phyloP scores from a whole-genome alignment of 1,140 invertebrate genomes.

The Diprion similis region DNA sequence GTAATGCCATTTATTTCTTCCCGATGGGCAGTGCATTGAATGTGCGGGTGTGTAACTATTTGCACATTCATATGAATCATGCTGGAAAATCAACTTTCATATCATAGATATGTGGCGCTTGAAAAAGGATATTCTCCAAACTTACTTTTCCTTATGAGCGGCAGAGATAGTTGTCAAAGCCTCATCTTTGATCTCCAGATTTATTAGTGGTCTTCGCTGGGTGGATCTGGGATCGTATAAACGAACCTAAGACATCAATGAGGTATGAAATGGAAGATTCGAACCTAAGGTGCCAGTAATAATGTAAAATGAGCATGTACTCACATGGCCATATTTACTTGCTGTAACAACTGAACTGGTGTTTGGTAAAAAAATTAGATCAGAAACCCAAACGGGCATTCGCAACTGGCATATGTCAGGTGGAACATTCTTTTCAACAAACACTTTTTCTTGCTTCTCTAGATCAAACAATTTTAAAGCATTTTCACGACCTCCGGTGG shows the following conservation, averaged over 20 bases:
- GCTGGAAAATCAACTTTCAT: too few relatives aligned
- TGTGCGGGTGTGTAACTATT: too few relatives aligned
- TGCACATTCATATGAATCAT: too few relatives aligned
- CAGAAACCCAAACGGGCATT: conserved; percentile 73
- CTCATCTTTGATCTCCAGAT: conserved; percentile 53
- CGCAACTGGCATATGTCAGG: conserved; percentile 72
- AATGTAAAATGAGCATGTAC: background rate
- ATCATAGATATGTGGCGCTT: too few relatives aligned
- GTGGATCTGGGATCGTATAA: conserved; percentile 59
- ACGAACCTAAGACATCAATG: conserved; percentile 48
- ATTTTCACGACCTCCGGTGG: conserved; percentile 78
- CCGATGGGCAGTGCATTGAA: too few relatives aligned
- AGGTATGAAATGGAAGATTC: conserved; percentile 18
- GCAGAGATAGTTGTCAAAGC: conserved; percentile 45
- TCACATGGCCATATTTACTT: conserved; percentile 54
- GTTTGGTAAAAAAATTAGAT: conserved; percentile 67
- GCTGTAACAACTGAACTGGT: conserved; percentile 46
- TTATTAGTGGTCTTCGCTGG: conserved; percentile 62
- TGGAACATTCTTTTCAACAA: conserved; percentile 75
- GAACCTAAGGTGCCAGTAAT: background rate
- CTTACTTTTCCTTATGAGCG: conserved; percentile 53
- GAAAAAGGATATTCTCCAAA: background rate
- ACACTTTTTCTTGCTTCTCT: conserved; percentile 59
- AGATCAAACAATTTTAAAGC: conserved; percentile 79
- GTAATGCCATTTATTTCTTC: too few relatives aligned